Evolutionary conservation across 1,140 invertebrate species (phyloP).

Genomic region (Drosophila tropicalis): DNA sequence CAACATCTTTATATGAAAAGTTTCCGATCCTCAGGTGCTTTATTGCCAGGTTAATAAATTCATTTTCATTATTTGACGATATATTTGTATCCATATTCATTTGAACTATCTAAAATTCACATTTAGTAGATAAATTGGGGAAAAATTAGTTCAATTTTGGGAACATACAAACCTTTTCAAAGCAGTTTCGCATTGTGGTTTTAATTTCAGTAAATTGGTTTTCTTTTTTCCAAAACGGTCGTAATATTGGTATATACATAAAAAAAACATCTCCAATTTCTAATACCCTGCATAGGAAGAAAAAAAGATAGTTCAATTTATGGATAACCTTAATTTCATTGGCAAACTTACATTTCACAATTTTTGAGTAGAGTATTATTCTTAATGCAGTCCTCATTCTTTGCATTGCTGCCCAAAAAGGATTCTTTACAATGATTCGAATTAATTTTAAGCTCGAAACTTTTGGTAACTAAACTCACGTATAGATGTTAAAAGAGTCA

Average conservation of each 20-base stretch:
- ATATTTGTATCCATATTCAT: neutral
- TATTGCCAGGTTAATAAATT: slow-evolving; percentile 42
- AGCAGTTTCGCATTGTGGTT: neutral
- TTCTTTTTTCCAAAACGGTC: neutral
- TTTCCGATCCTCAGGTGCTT: slow-evolving; percentile 26
- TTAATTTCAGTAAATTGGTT: neutral
- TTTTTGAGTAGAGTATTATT: slow-evolving; percentile 21
- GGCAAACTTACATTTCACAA: slow-evolving; percentile 42
- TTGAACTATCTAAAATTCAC: slow-evolving; percentile 20
- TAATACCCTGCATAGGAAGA: neutral
- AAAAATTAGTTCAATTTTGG: neutral
- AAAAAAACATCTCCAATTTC: neutral
- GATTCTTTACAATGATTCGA: slow-evolving; percentile 38
- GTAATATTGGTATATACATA: neutral
- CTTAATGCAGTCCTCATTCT: slow-evolving; percentile 16
- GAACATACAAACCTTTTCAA: neutral
- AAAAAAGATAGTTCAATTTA: neutral
- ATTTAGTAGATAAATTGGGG: neutral
- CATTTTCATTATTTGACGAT: neutral
- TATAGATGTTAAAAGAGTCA: slow-evolving; percentile 43
- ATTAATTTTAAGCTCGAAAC: neutral
- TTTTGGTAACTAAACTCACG: slow-evolving; percentile 28
- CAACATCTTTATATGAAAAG: slow-evolving; percentile 43
- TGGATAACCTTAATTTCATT: neutral
- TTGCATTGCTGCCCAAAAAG: slow-evolving; percentile 49